Conservation (phyloP, 2,797 vertebrate species). For the Crenichthys baileyi region DNA sequence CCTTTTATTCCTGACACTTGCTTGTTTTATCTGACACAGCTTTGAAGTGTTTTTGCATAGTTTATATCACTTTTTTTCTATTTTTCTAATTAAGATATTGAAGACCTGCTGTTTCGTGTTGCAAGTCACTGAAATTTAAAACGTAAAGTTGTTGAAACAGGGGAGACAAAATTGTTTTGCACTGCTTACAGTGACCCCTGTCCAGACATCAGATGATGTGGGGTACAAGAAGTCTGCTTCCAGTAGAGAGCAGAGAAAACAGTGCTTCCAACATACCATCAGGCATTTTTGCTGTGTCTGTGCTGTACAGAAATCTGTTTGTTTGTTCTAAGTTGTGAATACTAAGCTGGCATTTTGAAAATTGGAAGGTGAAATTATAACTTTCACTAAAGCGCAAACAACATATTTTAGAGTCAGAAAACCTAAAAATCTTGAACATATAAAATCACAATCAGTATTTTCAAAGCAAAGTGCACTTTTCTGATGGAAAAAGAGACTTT, state of each 20-base stretch:
- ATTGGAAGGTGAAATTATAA: constrained; percentile 26
- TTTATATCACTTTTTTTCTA: constrained; percentile 47
- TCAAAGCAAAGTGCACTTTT: neutral
- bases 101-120: constrained; percentile 40
- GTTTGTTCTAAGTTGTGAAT: neutral
- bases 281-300: neutral
- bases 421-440: neutral
- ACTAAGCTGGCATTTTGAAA: constrained; percentile 34
- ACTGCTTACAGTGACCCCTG: neutral
- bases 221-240: neutral
- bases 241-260: neutral
- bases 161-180: constrained; percentile 40
- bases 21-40: constrained; percentile 68
- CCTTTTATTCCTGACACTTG: constrained; percentile 61
- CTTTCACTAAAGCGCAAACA: neutral
- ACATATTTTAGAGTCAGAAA: neutral
- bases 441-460: neutral
- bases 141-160: constrained; percentile 36
- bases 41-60: constrained; percentile 65
- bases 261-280: neutral
- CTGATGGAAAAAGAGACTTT: neutral
- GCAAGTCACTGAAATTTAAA: constrained; percentile 44
- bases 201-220: neutral
- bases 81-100: constrained; percentile 59
- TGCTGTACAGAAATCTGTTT: neutral